Evolutionary conservation across 2,797 vertebrate species (phyloP).

Genomic region (Morus bassanus): DNA sequence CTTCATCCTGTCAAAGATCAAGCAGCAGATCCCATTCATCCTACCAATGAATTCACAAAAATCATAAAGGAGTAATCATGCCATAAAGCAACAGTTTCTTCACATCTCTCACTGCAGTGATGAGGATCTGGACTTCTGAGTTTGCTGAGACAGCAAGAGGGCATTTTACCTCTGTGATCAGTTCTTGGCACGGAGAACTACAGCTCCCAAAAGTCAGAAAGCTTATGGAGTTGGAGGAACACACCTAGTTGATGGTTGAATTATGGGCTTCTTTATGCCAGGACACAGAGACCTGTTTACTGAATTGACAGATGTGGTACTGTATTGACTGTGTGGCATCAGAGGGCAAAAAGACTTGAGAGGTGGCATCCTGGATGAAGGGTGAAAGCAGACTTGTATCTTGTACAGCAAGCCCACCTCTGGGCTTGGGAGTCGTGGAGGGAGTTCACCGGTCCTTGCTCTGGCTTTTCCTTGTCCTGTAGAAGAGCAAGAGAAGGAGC

Average conservation of each 20-base stretch:
- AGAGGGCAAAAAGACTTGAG: neutral
- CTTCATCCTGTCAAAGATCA: neutral
- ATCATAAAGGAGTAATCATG: neutral
- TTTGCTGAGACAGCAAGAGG: neutral
- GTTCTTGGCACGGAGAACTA: neutral
- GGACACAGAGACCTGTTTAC: neutral
- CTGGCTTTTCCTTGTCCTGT: neutral
- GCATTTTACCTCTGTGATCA: neutral
- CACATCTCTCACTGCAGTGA: rapidly evolving
- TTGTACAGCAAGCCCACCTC: neutral
- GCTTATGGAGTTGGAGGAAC: neutral
- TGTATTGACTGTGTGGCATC: neutral
- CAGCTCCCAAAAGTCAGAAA: neutral
- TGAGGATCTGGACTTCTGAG: neutral
- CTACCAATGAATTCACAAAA: neutral
- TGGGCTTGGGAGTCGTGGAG: too few species aligned
- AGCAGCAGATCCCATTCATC: neutral
- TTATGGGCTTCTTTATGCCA: neutral
- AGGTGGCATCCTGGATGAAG: neutral
- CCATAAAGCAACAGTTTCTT: neutral
- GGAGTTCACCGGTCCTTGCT: neutral
- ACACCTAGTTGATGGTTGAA: neutral
- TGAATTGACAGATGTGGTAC: neutral
- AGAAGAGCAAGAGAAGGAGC: neutral
- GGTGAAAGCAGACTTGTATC: neutral